Evolutionary conservation across 2,888 invertebrate genomes (phyloP).

Genomic region (Phengaris alcon): DNA sequence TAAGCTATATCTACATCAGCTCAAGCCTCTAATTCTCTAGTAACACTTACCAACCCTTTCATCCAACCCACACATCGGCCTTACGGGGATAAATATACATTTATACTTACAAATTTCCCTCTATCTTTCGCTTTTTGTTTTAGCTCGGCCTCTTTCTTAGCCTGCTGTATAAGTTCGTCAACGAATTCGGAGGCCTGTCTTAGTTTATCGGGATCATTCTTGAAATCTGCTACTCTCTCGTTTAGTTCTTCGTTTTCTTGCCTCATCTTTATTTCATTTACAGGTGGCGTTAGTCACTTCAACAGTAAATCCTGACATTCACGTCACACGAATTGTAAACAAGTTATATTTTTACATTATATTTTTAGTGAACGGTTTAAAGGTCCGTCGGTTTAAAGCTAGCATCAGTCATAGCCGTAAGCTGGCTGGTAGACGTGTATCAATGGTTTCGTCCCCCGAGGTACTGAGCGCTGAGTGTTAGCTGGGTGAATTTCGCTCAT

Average conservation of each 20-base stretch:
- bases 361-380: slow-evolving; percentile 15
- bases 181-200: slow-evolving; percentile 79
- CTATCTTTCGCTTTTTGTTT: slow-evolving; percentile 79
- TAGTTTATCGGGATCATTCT: slow-evolving; percentile 80
- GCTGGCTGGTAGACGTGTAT: slow-evolving; percentile 45
- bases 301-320: slow-evolving; percentile 34
- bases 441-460: slow-evolving; percentile 48
- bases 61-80: slow-evolving; percentile 59
- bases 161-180: slow-evolving; percentile 80
- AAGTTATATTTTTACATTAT: slow-evolving; percentile 32
- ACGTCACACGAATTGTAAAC: slow-evolving; percentile 46
- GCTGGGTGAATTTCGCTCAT: slow-evolving; percentile 61
- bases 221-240: slow-evolving; percentile 77
- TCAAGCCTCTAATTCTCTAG: slow-evolving; percentile 58
- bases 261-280: slow-evolving; percentile 54
- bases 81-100: slow-evolving; percentile 72
- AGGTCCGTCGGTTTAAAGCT: slow-evolving; percentile 31
- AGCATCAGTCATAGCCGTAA: slow-evolving; percentile 40
- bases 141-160: slow-evolving; percentile 79
- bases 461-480: slow-evolving; percentile 51
- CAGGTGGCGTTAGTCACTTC: neutral
- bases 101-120: slow-evolving; percentile 79
- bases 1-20: slow-evolving; percentile 65
- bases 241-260: slow-evolving; percentile 67
- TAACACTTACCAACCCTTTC: slow-evolving; percentile 77